Conservation (phyloP, 2,888 invertebrate species). For the Athripsodes cinereus region DNA sequence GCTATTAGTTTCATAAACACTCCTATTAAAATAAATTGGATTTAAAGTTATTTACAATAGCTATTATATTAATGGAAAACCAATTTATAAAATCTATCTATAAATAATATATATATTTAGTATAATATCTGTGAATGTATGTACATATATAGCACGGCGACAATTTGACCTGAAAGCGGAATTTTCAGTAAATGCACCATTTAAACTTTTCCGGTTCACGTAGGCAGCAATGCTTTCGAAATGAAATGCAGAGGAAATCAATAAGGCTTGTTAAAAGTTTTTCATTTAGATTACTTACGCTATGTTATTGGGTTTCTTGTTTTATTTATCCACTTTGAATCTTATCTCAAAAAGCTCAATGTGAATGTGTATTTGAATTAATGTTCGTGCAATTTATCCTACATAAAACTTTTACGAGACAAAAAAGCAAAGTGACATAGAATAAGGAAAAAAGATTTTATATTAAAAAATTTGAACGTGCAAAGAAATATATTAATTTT, state of each 20-base stretch:
- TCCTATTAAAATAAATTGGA: not conserved
- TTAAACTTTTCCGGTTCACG: conserved; percentile 1
- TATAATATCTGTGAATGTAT: no score
- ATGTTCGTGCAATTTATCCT: no score
- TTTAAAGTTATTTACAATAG: not conserved
- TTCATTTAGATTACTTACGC: not conserved
- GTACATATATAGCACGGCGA: not conserved
- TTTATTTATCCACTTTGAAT: not conserved
- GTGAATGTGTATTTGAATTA: no score
- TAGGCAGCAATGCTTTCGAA: not conserved
- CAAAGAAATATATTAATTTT: no score
- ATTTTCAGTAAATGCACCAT: not conserved
- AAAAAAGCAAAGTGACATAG: no score
- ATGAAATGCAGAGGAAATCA: not conserved
- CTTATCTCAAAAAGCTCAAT: no score
- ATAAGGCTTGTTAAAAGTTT: conserved; percentile 2
- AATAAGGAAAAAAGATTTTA: no score
- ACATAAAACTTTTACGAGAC: no score
- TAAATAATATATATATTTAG: no score
- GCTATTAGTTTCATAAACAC: not conserved
- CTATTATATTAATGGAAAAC: no score
- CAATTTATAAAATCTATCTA: no score
- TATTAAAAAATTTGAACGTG: no score
- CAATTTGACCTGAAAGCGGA: not conserved
- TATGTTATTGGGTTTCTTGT: not conserved